Evolutionary conservation across 2,888 invertebrate genomes (phyloP).

Genomic region (Chrysina gloriosa): DNA sequence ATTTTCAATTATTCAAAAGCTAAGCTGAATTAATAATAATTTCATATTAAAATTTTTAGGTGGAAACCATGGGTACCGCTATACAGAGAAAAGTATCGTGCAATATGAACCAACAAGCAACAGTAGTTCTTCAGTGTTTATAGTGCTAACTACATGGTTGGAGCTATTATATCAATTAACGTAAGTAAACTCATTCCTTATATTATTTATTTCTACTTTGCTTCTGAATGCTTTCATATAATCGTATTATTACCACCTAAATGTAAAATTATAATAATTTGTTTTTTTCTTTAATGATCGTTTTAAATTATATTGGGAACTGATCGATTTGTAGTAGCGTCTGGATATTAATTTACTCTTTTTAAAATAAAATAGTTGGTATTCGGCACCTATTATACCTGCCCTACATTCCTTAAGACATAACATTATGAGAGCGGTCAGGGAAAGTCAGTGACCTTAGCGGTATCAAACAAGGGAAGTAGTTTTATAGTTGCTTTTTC

Average conservation of each 20-base stretch:
- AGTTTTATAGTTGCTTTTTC: constrained; percentile 20
- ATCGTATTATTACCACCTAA: neutral
- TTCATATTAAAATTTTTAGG: constrained; percentile 16
- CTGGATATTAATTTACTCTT: neutral
- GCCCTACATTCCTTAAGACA: constrained; percentile 47
- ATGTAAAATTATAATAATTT: no score
- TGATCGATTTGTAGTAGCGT: neutral
- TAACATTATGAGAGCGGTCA: constrained; percentile 53
- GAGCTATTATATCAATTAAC: constrained; percentile 44
- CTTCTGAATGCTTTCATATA: neutral
- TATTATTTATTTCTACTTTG: no score
- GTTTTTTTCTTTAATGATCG: no score
- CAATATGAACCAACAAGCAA: constrained; percentile 52
- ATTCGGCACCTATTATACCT: no score
- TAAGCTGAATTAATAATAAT: no score
- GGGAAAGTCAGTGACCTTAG: constrained; percentile 62
- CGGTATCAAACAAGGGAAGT: constrained; percentile 51
- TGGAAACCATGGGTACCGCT: constrained; percentile 64
- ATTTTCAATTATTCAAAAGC: no score
- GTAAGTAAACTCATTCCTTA: no score
- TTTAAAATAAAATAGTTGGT: constrained; percentile 7
- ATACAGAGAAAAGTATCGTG: constrained; percentile 59
- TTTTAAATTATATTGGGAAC: no score
- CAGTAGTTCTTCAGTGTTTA: constrained; percentile 63
- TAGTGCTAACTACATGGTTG: constrained; percentile 56